Conservation (phyloP, 2,888 invertebrate genomes). For the Protophormia terraenovae region DNA sequence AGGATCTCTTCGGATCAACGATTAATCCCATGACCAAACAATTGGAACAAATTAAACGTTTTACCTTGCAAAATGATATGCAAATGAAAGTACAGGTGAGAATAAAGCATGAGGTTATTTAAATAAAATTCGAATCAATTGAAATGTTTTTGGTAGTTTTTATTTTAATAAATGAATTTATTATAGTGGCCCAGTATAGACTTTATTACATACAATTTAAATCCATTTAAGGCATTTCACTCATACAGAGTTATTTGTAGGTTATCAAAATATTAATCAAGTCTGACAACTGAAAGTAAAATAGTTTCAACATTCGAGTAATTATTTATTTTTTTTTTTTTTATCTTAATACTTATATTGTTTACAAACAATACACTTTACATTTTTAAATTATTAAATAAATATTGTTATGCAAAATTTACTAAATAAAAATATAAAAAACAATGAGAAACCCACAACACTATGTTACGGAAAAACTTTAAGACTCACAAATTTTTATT, state of each 20-base stretch:
- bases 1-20: conserved; percentile 77
- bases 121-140: too few species aligned
- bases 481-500: not conserved
- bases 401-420: too few species aligned
- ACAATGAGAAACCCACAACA: not conserved
- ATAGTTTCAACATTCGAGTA: not conserved
- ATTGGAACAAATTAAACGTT: conserved; percentile 74
- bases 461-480: not conserved
- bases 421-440: not conserved
- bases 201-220: too few species aligned
- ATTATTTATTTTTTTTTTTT: not conserved
- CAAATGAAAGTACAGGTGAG: conserved; percentile 71
- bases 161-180: too few species aligned
- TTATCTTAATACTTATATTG: not conserved
- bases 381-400: too few species aligned
- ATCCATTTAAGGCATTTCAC: too few species aligned
- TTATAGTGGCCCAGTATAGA: too few species aligned
- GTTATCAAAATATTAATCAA: too few species aligned
- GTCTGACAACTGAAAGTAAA: too few species aligned
- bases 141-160: too few species aligned
- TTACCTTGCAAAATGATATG: conserved; percentile 76
- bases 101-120: too few species aligned
- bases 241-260: too few species aligned
- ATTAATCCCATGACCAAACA: conserved; percentile 75
- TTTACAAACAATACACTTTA: not conserved